Evolutionary conservation across 37 sponge, comb jelly and placozoan species (phyloP).

Genomic region (Cliona cf. orientalis): DNA sequence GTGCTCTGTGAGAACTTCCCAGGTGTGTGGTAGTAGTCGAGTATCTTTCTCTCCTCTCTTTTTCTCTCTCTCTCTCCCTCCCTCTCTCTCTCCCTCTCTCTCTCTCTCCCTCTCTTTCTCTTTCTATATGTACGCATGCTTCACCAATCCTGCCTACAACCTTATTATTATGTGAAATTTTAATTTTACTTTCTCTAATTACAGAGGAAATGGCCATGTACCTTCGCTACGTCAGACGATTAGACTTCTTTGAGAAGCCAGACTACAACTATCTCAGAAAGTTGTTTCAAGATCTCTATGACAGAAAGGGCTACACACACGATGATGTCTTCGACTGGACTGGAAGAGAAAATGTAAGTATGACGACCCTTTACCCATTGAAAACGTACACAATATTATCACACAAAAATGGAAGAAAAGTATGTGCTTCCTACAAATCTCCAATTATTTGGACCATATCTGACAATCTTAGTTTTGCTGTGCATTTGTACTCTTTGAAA

Average conservation of each 20-base stretch:
- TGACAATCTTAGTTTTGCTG: too few species aligned
- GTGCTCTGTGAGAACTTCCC: slow-evolving; percentile 94
- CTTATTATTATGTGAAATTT: not conserved
- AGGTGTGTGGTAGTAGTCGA: slow-evolving; percentile 79
- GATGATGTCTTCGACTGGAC: slow-evolving; percentile 98
- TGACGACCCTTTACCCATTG: not conserved
- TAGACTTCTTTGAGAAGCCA: slow-evolving; percentile 98
- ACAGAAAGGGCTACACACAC: slow-evolving; percentile 79
- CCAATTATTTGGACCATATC: too few species aligned
- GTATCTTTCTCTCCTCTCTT: not conserved
- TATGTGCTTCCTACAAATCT: too few species aligned
- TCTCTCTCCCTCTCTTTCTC: not conserved
- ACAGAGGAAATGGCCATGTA: slow-evolving; percentile 96
- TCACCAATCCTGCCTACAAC: not conserved
- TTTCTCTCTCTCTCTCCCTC: not conserved
- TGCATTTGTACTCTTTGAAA: too few species aligned
- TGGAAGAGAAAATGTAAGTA: slow-evolving; percentile 88
- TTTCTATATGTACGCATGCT: not conserved
- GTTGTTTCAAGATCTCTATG: slow-evolving; percentile 90
- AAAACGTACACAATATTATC: not conserved
- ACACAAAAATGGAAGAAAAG: too few species aligned
- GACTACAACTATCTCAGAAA: slow-evolving; percentile 94
- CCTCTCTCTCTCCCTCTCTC: not conserved
- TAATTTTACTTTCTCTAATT: not conserved
- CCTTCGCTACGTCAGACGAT: slow-evolving; percentile 91